These are phyloP conservation scores for Lepetodrilus schrolli DNA, from an alignment of 2,888 invertebrate genomes.

Conservation along the genomic window DNA sequence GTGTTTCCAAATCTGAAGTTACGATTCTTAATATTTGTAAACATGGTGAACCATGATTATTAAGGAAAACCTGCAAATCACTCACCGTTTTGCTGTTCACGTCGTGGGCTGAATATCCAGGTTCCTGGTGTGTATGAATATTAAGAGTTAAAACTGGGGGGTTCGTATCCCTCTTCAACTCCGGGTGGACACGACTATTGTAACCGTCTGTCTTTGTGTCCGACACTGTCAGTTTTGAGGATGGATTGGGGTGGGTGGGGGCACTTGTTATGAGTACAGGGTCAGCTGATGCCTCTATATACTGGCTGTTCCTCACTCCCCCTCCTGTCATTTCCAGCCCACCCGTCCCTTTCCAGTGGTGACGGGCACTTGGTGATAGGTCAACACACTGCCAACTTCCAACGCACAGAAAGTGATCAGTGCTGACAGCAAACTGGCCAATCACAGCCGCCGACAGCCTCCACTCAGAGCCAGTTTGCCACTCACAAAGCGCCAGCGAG, in stretches of 20 bases:
- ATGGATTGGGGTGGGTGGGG: not conserved
- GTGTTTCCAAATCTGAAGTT: no score
- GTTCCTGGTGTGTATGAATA: no score
- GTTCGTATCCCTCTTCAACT: not conserved
- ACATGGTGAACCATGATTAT: no score
- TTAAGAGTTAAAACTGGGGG: no score
- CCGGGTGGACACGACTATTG: not conserved
- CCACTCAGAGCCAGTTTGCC: not conserved
- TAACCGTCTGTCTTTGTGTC: not conserved
- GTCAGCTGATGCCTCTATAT: not conserved
- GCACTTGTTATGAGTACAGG: slow-evolving; percentile 6
- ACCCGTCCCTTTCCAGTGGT: not conserved
- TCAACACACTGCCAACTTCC: slow-evolving; percentile 27
- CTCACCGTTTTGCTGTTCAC: no score
- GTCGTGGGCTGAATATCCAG: not conserved
- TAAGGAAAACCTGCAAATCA: no score
- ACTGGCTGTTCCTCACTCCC: not conserved
- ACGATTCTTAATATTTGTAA: no score
- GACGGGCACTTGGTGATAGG: slow-evolving; percentile 23
- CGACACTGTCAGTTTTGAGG: not conserved
- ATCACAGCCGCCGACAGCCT: slow-evolving; percentile 15
- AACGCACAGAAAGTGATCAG: slow-evolving; percentile 14
- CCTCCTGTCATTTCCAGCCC: not conserved
- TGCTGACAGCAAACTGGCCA: slow-evolving; percentile 24
- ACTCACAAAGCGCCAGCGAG: not conserved